Percentiles rank a stretch among this genome's conserved stretches.
These are phyloP conservation scores for Leptoclinus maculatus DNA, from an alignment of 2,797 vertebrate species.

Conservation along the genomic window DNA sequence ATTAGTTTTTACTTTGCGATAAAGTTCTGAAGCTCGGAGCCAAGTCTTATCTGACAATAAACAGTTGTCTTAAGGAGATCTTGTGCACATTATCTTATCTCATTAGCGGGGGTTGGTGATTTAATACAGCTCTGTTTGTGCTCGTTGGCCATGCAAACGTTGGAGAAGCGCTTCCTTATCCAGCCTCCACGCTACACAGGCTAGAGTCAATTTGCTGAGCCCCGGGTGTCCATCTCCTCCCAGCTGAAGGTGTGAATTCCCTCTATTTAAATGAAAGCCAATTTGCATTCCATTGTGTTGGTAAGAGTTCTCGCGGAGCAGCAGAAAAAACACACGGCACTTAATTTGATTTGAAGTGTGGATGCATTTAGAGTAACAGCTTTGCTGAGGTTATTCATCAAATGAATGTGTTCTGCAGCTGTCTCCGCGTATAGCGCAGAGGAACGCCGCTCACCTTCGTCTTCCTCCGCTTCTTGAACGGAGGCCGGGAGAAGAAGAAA, in stretches of 20 bases:
- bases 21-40: not conserved
- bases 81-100: slow-evolving; percentile 42
- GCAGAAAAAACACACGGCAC: slow-evolving; percentile 58
- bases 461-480: slow-evolving; percentile 20
- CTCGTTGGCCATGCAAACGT: slow-evolving; percentile 25
- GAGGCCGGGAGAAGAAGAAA: slow-evolving; percentile 28
- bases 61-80: slow-evolving; percentile 14
- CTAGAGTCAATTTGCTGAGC: slow-evolving; percentile 59
- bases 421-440: slow-evolving; percentile 12
- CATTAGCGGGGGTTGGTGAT: slow-evolving; percentile 1
- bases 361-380: slow-evolving; percentile 18
- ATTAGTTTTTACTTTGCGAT: slow-evolving; percentile 8
- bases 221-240: slow-evolving; percentile 57
- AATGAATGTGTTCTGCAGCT: slow-evolving; percentile 67
- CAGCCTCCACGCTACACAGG: slow-evolving; percentile 36
- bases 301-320: slow-evolving; percentile 49
- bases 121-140: slow-evolving; percentile 36
- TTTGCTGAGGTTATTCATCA: slow-evolving; percentile 52
- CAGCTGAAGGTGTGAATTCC: slow-evolving; percentile 57
- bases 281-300: slow-evolving; percentile 77
- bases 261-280: slow-evolving; percentile 61
- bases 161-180: slow-evolving; percentile 43
- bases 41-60: slow-evolving; percentile 11
- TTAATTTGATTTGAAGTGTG: slow-evolving; percentile 68
- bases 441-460: slow-evolving; percentile 21